These are phyloP conservation scores for Chydorus sphaericus DNA, from an alignment of 2,888 invertebrate species.

Conservation along the genomic window DNA sequence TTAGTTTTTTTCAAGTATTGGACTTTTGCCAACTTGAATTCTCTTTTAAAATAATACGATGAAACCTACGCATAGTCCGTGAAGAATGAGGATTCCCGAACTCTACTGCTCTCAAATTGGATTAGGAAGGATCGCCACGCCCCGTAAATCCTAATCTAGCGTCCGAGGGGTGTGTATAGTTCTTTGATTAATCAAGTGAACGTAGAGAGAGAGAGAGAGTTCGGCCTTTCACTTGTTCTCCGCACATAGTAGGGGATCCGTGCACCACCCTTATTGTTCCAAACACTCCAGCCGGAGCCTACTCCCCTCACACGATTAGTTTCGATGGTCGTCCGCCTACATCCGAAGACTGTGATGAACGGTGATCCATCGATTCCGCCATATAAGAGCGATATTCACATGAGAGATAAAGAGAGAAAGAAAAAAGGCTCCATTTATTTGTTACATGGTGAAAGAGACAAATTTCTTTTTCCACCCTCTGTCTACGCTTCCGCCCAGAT, in stretches of 20 bases:
- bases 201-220: not conserved
- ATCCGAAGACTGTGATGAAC: not conserved
- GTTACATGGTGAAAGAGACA: too few relatives aligned
- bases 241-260: not conserved
- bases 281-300: not conserved
- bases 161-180: not conserved
- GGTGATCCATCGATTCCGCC: not conserved
- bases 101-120: slow-evolving; percentile 4
- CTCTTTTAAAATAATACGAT: too few relatives aligned
- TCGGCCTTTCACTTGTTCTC: not conserved
- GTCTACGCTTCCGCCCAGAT: not conserved
- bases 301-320: not conserved
- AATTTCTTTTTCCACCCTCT: not conserved
- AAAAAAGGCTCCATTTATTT: too few relatives aligned
- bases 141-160: slow-evolving; percentile 5
- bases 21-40: too few relatives aligned
- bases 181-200: slow-evolving; percentile 3
- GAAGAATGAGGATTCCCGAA: too few relatives aligned
- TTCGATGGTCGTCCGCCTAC: too few relatives aligned
- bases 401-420: not conserved
- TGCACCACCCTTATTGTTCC: too few relatives aligned
- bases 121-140: not conserved
- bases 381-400: not conserved
- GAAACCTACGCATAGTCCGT: too few relatives aligned
- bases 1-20: too few relatives aligned